Conservation (phyloP, 1,140 invertebrate species). For the Orussus abietinus region DNA sequence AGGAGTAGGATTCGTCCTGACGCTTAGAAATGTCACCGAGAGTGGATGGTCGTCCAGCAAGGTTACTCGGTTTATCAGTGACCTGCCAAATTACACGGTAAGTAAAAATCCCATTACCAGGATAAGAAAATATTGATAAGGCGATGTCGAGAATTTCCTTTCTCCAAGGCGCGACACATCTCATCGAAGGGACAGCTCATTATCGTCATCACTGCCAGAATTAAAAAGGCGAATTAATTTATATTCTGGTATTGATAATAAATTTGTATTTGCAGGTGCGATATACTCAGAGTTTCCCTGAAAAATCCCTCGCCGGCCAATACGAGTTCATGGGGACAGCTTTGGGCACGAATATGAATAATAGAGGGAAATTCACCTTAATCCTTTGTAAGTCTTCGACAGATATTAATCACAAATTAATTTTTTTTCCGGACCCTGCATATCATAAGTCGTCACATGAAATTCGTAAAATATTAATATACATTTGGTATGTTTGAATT, state of each 20-base stretch:
- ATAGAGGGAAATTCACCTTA: conserved; percentile 69
- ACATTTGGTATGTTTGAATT: too few relatives aligned
- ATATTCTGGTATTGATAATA: too few relatives aligned
- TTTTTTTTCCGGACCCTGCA: too few relatives aligned
- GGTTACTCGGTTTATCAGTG: conserved; percentile 66
- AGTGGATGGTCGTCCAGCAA: conserved; percentile 72
- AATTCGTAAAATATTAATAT: too few relatives aligned
- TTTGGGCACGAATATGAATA: conserved; percentile 58
- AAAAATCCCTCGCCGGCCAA: conserved; percentile 67
- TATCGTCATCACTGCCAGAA: too few relatives aligned
- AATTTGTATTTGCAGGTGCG: conserved; percentile 58
- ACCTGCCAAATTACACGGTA: conserved; percentile 46
- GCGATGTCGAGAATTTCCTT: too few relatives aligned
- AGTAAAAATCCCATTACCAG: too few relatives aligned
- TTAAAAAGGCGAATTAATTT: too few relatives aligned
- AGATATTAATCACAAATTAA: conserved; percentile 12
- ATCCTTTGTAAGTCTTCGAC: conserved; percentile 65
- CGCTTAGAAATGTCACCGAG: conserved; percentile 69
- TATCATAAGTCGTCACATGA: too few relatives aligned
- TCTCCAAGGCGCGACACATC: too few relatives aligned
- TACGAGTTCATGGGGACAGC: conserved; percentile 64
- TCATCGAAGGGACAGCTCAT: too few relatives aligned
- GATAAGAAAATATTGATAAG: too few relatives aligned
- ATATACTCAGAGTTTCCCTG: conserved; percentile 77
- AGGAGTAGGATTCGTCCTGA: conserved; percentile 64